Conservation (phyloP, 2,888 invertebrate species). For the Diachrysia chrysitis region DNA sequence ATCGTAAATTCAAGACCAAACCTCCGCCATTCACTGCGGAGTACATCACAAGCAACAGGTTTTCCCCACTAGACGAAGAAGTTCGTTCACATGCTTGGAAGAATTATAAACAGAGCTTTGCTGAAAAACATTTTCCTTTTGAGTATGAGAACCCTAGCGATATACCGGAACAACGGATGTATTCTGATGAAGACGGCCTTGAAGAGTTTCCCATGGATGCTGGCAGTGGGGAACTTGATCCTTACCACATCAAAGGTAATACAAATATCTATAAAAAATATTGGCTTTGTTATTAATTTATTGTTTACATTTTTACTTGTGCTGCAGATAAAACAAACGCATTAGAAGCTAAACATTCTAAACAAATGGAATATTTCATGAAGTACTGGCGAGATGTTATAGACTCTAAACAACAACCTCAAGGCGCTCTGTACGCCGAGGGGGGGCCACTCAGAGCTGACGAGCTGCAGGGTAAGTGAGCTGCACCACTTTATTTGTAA, state of each 20-base stretch:
- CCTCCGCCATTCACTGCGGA: slow-evolving; percentile 81
- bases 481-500: slow-evolving; percentile 29
- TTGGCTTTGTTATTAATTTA: slow-evolving; percentile 6
- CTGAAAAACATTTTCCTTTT: slow-evolving; percentile 84
- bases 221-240: slow-evolving; percentile 82
- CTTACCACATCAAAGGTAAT: slow-evolving; percentile 78
- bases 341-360: slow-evolving; percentile 69
- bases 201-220: slow-evolving; percentile 80
- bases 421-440: slow-evolving; percentile 79
- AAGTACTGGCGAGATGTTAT: slow-evolving; percentile 81
- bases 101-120: slow-evolving; percentile 84
- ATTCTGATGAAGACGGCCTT: slow-evolving; percentile 87
- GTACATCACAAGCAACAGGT: slow-evolving; percentile 80
- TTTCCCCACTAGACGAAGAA: slow-evolving; percentile 82
- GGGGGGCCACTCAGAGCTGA: slow-evolving; percentile 82
- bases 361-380: slow-evolving; percentile 83
- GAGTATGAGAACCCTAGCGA: slow-evolving; percentile 85
- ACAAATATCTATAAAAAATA: neutral
- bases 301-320: slow-evolving; percentile 24
- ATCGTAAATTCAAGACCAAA: slow-evolving; percentile 80
- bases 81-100: slow-evolving; percentile 82
- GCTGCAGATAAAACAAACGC: slow-evolving; percentile 60
- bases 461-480: slow-evolving; percentile 78
- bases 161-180: slow-evolving; percentile 88
- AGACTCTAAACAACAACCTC: slow-evolving; percentile 74